Evolutionary conservation across 2,797 vertebrate genomes (phyloP).

Genomic region (Rhabdomys pumilio): DNA sequence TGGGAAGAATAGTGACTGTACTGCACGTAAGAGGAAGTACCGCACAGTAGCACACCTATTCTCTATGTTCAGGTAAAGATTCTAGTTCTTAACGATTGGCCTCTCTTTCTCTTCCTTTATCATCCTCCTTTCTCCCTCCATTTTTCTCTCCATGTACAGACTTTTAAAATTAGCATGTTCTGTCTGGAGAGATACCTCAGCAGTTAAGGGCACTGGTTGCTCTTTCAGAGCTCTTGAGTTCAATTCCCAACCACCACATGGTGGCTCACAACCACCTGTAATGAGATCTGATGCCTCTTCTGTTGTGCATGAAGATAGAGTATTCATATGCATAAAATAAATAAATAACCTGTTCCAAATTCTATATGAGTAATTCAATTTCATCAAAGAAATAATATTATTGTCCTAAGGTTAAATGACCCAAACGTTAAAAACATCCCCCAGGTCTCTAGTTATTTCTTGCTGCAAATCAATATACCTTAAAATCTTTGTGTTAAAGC

Average conservation of each 20-base stretch:
- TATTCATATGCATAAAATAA: background rate
- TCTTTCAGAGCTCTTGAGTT: background rate
- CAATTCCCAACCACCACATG: background rate
- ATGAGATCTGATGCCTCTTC: background rate
- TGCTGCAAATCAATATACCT: background rate
- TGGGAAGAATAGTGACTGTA: constrained; percentile 11
- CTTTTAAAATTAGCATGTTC: background rate
- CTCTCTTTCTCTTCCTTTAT: background rate
- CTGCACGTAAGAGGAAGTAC: constrained; percentile 32
- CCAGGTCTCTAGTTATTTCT: background rate
- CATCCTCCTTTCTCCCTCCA: background rate
- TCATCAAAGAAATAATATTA: constrained; percentile 7
- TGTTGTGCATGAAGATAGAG: background rate
- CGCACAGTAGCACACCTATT: constrained; percentile 49
- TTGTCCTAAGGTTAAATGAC: constrained; percentile 8
- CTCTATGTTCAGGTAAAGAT: background rate
- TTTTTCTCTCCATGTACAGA: background rate
- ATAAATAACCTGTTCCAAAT: background rate
- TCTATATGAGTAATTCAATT: constrained; percentile 35
- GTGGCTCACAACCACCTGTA: background rate
- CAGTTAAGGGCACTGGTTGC: background rate
- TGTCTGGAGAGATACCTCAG: background rate
- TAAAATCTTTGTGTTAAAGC: constrained; percentile 23
- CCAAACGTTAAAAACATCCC: background rate
- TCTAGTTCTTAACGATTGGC: background rate